phyloP scores from a whole-genome alignment of 1,140 invertebrate genomes.

The Brachionus manjavacas region DNA sequence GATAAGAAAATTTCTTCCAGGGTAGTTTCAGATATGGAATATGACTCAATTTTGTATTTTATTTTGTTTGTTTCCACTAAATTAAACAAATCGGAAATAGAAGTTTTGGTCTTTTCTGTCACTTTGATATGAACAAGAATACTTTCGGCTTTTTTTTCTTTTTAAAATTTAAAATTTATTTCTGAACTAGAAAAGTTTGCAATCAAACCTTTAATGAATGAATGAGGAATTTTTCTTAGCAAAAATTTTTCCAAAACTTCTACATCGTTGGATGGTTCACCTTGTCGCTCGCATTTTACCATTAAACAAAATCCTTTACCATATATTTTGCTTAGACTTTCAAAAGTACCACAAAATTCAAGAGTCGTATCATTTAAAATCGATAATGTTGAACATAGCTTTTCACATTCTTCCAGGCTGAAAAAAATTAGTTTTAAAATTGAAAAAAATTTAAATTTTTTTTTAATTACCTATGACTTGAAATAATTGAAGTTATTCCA shows the following conservation, averaged over 20 bases:
- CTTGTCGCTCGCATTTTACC: slow-evolving; percentile 44
- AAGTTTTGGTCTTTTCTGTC: not conserved
- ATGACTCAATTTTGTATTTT: slow-evolving; percentile 31
- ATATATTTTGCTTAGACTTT: slow-evolving; percentile 56
- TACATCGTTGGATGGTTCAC: not conserved
- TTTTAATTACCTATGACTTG: slow-evolving; percentile 6
- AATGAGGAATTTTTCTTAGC: not conserved
- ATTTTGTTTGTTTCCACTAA: not conserved
- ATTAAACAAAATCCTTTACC: slow-evolving; percentile 59
- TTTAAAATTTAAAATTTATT: not conserved
- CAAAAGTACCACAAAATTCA: slow-evolving; percentile 58
- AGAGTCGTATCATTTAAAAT: slow-evolving; percentile 61
- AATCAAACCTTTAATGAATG: not conserved
- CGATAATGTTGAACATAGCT: slow-evolving; percentile 58
- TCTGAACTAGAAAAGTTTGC: not conserved
- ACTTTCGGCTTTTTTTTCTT: not conserved
- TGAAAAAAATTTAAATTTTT: not conserved
- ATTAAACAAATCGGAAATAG: not conserved
- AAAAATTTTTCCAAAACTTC: slow-evolving; percentile 4
- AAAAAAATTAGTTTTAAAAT: not conserved
- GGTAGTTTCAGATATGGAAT: slow-evolving; percentile 18
- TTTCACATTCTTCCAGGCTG: slow-evolving; percentile 62
- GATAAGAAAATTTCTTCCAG: slow-evolving; percentile 36
- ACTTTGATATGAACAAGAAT: not conserved
- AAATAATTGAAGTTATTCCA: slow-evolving; percentile 29